Percentiles rank a stretch among this genome's conserved stretches.
These are phyloP conservation scores for Clytia hemisphaerica DNA, from an alignment of 30 jellyfish, hydroid and myxozoan species.

Conservation along the genomic window DNA sequence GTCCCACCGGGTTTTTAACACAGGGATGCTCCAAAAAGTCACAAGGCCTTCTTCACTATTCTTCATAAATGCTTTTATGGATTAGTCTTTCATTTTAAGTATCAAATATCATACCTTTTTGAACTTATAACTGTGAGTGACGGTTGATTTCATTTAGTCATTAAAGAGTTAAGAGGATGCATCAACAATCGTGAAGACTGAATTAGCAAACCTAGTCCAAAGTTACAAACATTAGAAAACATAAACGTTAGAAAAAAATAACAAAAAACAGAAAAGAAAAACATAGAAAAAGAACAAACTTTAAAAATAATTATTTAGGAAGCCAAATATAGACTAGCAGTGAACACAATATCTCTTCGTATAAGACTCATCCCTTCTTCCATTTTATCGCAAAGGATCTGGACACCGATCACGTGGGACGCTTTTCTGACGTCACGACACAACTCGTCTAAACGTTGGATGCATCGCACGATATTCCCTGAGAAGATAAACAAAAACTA, in stretches of 20 bases:
- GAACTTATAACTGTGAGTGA: too few relatives aligned
- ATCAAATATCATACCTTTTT: too few relatives aligned
- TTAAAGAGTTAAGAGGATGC: too few relatives aligned
- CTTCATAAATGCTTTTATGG: too few relatives aligned
- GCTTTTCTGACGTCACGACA: slow-evolving; percentile 92
- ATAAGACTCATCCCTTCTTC: slow-evolving; percentile 76
- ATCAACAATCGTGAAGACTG: too few relatives aligned
- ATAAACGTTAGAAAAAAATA: neutral
- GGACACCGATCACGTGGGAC: slow-evolving; percentile 81
- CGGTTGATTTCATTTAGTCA: too few relatives aligned
- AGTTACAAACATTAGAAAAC: too few relatives aligned
- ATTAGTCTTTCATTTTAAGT: too few relatives aligned
- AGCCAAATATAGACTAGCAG: slow-evolving; percentile 71
- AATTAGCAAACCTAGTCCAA: too few relatives aligned
- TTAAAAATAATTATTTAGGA: neutral
- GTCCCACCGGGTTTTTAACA: too few relatives aligned
- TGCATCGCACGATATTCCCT: slow-evolving; percentile 96
- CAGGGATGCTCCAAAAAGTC: too few relatives aligned
- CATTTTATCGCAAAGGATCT: slow-evolving; percentile 76
- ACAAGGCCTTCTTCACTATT: too few relatives aligned
- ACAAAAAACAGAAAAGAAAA: neutral
- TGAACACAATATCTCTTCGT: slow-evolving; percentile 87
- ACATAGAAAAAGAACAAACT: neutral
- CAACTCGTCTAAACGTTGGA: slow-evolving; percentile 85
- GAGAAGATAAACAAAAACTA: slow-evolving; percentile 10